Evolutionary conservation across 2,888 invertebrate genomes (phyloP).

Genomic region (Hypomecis atomaria): DNA sequence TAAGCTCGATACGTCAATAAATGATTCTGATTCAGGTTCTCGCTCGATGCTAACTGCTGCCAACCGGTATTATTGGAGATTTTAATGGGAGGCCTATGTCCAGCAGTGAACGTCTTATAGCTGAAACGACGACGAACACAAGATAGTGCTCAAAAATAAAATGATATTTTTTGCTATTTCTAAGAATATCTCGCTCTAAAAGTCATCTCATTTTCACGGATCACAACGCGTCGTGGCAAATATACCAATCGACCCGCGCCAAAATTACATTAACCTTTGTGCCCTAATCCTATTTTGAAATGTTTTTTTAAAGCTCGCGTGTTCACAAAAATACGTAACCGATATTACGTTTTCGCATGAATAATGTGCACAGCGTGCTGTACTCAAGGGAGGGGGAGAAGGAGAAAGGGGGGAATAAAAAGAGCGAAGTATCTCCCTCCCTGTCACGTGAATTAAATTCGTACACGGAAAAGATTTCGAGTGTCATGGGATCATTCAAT

Average conservation of each 20-base stretch:
- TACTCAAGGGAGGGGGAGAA: conserved; percentile 15
- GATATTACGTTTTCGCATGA: conserved; percentile 45
- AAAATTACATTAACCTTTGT: conserved; percentile 30
- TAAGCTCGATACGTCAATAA: too few species aligned
- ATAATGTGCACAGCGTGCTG: conserved; percentile 34
- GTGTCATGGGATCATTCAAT: too few species aligned
- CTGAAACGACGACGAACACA: not conserved
- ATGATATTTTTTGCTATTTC: not conserved
- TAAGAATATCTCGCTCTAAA: not conserved
- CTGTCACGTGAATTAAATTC: not conserved
- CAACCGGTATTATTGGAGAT: too few species aligned
- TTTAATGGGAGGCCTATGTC: too few species aligned
- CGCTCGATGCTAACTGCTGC: too few species aligned
- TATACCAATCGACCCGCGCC: conserved; percentile 22
- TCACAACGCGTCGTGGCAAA: conserved; percentile 11
- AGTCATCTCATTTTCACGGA: conserved; percentile 8
- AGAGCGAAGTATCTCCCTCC: not conserved
- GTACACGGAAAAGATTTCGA: not conserved
- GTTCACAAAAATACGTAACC: conserved; percentile 42
- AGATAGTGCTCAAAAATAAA: not conserved
- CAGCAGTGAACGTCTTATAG: too few species aligned
- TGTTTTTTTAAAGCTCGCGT: conserved; percentile 43
- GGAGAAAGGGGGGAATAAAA: not conserved
- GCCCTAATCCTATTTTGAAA: conserved; percentile 30
- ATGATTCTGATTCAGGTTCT: too few species aligned